phyloP scores from a whole-genome alignment of 2,888 invertebrate genomes.

The Autographa gamma region DNA sequence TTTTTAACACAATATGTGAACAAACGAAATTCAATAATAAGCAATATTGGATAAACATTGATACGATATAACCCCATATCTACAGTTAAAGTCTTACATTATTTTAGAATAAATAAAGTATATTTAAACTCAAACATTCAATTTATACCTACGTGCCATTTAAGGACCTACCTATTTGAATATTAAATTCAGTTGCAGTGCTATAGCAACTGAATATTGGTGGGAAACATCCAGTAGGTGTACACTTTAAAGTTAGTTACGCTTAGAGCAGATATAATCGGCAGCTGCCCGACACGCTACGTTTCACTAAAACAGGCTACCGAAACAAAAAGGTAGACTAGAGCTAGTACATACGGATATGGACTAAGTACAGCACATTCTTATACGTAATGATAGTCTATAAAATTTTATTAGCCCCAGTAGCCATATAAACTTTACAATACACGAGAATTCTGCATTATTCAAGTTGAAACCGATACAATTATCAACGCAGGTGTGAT shows the following conservation, averaged over 20 bases:
- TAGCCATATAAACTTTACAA: conserved; percentile 1
- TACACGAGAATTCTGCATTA: conserved; percentile 1
- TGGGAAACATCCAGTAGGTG: conserved; percentile 5
- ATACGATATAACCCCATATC: no score
- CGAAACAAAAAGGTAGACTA: conserved; percentile 2
- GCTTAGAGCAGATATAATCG: conserved; percentile 8
- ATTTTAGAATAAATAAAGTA: no score
- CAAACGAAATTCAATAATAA: no score
- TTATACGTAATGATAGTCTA: conserved; percentile 4
- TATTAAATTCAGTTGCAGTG: conserved; percentile 2
- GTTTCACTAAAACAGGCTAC: conserved; percentile 6
- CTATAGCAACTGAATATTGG: conserved; percentile 1
- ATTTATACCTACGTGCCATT: neutral
- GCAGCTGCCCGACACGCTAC: conserved; percentile 7
- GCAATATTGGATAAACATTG: no score
- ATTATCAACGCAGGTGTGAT: neutral
- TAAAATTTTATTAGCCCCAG: neutral
- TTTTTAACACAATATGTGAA: no score
- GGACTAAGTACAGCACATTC: neutral
- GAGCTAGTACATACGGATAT: neutral
- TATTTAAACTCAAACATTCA: no score
- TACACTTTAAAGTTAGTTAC: conserved; percentile 7
- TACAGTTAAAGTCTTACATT: no score
- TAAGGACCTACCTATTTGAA: neutral
- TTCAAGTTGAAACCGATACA: neutral